A percentile compares a stretch with the other conserved stretches of the same genome.
These are phyloP conservation scores for Invenusta paracnida DNA, from an alignment of 2,888 invertebrate genomes.

Conservation along the genomic window DNA sequence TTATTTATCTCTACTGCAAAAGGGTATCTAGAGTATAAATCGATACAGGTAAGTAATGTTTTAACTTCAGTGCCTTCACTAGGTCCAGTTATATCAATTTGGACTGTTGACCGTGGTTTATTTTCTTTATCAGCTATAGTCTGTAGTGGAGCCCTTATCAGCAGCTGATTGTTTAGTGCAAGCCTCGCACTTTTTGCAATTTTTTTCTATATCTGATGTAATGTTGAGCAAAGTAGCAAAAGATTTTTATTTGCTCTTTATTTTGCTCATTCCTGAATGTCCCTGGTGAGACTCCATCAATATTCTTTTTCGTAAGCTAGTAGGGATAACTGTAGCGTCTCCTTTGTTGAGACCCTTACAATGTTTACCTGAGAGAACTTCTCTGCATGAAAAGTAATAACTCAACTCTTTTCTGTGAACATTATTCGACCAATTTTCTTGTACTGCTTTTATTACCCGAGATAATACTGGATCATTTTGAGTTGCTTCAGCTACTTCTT, in stretches of 20 bases:
- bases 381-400: background rate
- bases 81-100: too few species aligned
- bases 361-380: background rate
- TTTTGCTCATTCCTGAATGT: background rate
- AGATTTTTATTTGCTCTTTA: background rate
- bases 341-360: background rate
- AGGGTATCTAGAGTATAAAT: too few species aligned
- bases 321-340: background rate
- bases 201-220: too few species aligned
- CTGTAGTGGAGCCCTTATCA: too few species aligned
- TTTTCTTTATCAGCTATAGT: too few species aligned
- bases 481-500: background rate
- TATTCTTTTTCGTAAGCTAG: background rate
- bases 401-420: background rate
- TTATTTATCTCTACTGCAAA: too few species aligned
- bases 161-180: too few species aligned
- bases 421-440: background rate
- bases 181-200: too few species aligned
- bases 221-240: background rate
- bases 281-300: background rate
- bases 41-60: too few species aligned
- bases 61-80: too few species aligned
- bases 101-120: too few species aligned
- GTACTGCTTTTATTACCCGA: background rate
- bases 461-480: too few species aligned